Percentiles rank a stretch among this genome's conserved stretches.
Conservation (phyloP, 1,140 invertebrate genomes). For the Polypedilum pembai region DNA sequence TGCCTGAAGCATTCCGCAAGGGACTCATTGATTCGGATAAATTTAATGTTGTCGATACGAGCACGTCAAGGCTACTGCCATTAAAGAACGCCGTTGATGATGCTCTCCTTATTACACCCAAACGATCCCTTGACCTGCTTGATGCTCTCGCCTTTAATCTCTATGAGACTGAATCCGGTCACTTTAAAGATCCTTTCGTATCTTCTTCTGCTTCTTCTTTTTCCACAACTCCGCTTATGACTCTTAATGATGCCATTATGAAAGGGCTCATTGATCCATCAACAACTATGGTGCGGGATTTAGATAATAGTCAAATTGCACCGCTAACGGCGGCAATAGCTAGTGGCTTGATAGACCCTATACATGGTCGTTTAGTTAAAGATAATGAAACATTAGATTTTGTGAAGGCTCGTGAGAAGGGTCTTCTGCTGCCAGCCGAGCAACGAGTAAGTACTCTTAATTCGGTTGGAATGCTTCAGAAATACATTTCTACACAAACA, state of each 20-base stretch:
- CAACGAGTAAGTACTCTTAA: slow-evolving; percentile 71
- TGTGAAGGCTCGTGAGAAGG: slow-evolving; percentile 77
- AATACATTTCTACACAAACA: slow-evolving; percentile 11
- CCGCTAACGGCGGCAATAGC: slow-evolving; percentile 71
- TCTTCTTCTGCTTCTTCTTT: slow-evolving; percentile 53
- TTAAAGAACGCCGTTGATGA: slow-evolving; percentile 65
- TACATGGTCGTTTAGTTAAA: slow-evolving; percentile 61
- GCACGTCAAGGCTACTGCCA: slow-evolving; percentile 69
- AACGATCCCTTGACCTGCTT: slow-evolving; percentile 67
- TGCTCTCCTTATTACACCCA: slow-evolving; percentile 66
- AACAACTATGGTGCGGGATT: slow-evolving; percentile 73
- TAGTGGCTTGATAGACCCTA: slow-evolving; percentile 65
- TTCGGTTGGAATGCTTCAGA: slow-evolving; percentile 25
- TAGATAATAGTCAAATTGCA: slow-evolving; percentile 62
- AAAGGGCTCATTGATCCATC: slow-evolving; percentile 75
- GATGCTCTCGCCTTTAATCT: slow-evolving; percentile 74
- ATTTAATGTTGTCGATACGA: slow-evolving; percentile 71
- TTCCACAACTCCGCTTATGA: slow-evolving; percentile 57
- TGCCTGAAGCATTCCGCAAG: slow-evolving; percentile 76
- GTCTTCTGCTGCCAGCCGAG: slow-evolving; percentile 80
- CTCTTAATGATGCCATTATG: slow-evolving; percentile 66
- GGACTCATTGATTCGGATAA: slow-evolving; percentile 82
- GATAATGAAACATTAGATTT: slow-evolving; percentile 65
- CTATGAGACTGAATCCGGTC: slow-evolving; percentile 71
- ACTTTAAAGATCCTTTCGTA: slow-evolving; percentile 69